Evolutionary conservation across 1,140 invertebrate species (phyloP), one percentile per base, ranked within the genome.

Genomic region (Bombus superbus): DNA sequence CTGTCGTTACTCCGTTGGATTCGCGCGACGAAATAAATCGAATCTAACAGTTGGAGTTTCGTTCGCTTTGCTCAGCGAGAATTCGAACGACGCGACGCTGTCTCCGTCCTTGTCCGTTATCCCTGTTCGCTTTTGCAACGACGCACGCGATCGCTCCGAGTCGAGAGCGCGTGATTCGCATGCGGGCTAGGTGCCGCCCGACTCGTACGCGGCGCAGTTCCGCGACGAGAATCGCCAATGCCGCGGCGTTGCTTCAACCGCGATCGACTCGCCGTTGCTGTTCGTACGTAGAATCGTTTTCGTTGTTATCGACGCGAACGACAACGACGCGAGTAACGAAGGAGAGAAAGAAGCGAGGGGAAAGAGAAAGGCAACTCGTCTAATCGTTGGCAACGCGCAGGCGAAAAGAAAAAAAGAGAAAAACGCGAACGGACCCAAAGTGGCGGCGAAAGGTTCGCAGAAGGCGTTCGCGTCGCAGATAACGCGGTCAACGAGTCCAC

Each of bases 201-300:
- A 0, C 59, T 62, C 59, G 59, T 42, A 35, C 42, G 53, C 18
- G 10, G 44, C 18, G 44, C 18, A 28, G 59, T 59, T 80, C 15
- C 59, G 83, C 59, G 59, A 11, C 13, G 8, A 6, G 76, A 76
- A 85, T 74, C n/a, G 59, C 59, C 72, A 53, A 81, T 88, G 64
- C 3, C 44, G 38, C 5, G 3, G 40, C 4, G 64, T 22, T 15
- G 32, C 32, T 22, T 35, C 32, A 1, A 32, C 32, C 32, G 64
- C 47, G 18, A 22, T 53, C 0, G 18, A 38, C 18, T 11, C 25
- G 22, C 1, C 8, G 35, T 18, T 8, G 64, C 2, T 3, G 9
- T 25, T 25, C 1, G 3, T 22, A 53, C 47, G 47, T 22, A 0
- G n/a, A n/a, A 15, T 68, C 9, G 9, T 10, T 9, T 1, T 35